Conservation (phyloP, 2,113 vertebrate species). For the Eubucco bourcierii region DNA sequence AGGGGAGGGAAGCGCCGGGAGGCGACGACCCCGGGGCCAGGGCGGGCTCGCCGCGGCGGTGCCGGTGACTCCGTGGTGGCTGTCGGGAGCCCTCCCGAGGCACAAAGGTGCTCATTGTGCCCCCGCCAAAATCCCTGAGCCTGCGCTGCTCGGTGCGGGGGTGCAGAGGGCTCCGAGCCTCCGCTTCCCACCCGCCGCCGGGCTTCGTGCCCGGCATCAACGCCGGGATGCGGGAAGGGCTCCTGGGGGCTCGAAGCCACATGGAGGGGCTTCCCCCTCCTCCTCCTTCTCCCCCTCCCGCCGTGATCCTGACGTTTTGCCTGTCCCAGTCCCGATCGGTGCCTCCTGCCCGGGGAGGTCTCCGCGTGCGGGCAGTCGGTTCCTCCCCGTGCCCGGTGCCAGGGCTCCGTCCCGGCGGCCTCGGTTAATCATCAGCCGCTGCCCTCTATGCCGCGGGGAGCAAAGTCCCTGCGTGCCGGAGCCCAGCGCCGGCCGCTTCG, state of each 20-base stretch:
- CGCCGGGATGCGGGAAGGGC: not conserved
- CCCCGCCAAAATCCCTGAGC: not conserved
- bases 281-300: too few species aligned
- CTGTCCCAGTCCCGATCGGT: fast-evolving
- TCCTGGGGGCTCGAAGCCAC: fast-evolving
- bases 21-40: too few species aligned
- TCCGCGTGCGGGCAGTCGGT: fast-evolving
- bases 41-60: not conserved
- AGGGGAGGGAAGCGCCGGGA: too few species aligned
- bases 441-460: not conserved
- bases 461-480: not conserved
- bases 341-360: fast-evolving
- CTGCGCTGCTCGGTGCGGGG: not conserved
- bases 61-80: not conserved
- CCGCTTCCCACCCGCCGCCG: not conserved
- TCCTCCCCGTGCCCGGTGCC: not conserved
- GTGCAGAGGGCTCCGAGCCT: not conserved
- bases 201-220: not conserved
- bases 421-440: conserved; percentile 42
- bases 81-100: not conserved
- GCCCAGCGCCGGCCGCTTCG: not conserved
- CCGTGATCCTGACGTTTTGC: too few species aligned
- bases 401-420: not conserved
- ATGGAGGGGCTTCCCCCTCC: fast-evolving
- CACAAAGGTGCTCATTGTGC: conserved; percentile 38